A percentile compares a stretch with the other conserved stretches of the same genome.
Evolutionary conservation across 2,888 invertebrate genomes (phyloP).

Genomic region (Toxonevra muliebris): DNA sequence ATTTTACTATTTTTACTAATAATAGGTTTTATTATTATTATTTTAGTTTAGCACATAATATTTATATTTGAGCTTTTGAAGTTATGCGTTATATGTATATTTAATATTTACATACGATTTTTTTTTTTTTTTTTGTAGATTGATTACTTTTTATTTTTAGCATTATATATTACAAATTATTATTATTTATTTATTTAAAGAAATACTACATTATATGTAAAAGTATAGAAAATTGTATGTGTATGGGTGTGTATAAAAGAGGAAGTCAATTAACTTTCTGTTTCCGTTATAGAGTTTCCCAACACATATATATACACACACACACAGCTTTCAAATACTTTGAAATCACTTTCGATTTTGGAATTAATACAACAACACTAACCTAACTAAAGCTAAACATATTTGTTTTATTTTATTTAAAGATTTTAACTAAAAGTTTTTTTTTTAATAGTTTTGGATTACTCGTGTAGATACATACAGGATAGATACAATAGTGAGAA

Average conservation of each 20-base stretch:
- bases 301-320: too few relatives aligned
- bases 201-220: not conserved
- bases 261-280: not conserved
- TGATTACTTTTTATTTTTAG: slow-evolving; percentile 20
- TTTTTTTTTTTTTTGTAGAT: not conserved
- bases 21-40: slow-evolving; percentile 20
- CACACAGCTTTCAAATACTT: too few relatives aligned
- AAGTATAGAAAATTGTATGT: not conserved
- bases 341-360: too few relatives aligned
- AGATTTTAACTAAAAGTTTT: too few relatives aligned
- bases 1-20: slow-evolving; percentile 24
- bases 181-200: not conserved
- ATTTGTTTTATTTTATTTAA: too few relatives aligned
- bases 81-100: not conserved
- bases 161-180: slow-evolving; percentile 31
- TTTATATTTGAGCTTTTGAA: slow-evolving; percentile 10
- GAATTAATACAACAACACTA: too few relatives aligned
- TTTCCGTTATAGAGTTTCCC: not conserved
- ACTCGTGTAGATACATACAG: too few relatives aligned
- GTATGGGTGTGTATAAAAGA: not conserved
- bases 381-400: too few relatives aligned
- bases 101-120: not conserved
- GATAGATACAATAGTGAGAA: too few relatives aligned
- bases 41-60: slow-evolving; percentile 29
- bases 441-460: too few relatives aligned